A percentile compares a stretch with the other conserved stretches of the same genome.
Conservation (phyloP, 2,888 invertebrate genomes). For the Agrotis clavis region DNA sequence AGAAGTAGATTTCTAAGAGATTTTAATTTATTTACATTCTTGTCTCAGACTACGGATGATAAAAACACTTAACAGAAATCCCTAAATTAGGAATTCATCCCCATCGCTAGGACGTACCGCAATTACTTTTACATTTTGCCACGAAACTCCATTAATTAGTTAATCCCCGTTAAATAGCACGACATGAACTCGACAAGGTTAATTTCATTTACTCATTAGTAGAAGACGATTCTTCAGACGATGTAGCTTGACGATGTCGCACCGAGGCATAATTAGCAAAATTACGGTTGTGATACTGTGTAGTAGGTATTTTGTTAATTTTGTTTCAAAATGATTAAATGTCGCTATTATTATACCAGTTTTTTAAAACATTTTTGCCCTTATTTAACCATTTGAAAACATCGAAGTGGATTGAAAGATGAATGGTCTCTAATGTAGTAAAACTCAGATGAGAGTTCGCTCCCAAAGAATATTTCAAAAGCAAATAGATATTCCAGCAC, state of each 20-base stretch:
- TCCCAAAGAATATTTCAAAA: neutral
- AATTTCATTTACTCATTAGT: constrained; percentile 61
- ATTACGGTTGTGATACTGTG: no score
- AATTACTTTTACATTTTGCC: constrained; percentile 21
- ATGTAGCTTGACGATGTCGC: constrained; percentile 35
- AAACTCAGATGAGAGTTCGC: neutral
- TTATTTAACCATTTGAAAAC: neutral
- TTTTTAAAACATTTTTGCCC: neutral
- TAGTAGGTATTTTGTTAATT: constrained; percentile 43
- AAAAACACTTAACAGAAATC: neutral
- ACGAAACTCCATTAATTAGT: constrained; percentile 21
- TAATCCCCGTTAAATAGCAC: constrained; percentile 14
- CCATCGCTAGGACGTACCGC: neutral
- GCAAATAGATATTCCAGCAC: neutral
- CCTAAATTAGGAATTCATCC: neutral
- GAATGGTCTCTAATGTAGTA: neutral
- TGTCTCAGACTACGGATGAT: neutral
- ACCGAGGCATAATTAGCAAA: constrained; percentile 9
- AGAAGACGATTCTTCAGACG: constrained; percentile 41
- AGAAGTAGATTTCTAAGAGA: neutral
- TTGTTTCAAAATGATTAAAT: constrained; percentile 63
- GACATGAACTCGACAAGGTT: constrained; percentile 35
- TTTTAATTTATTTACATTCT: neutral
- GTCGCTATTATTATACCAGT: no score
- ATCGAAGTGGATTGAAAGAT: neutral